Base-by-base conservation (phyloP, 2,888 invertebrate species). In the Octonoba sinensis region DNA sequence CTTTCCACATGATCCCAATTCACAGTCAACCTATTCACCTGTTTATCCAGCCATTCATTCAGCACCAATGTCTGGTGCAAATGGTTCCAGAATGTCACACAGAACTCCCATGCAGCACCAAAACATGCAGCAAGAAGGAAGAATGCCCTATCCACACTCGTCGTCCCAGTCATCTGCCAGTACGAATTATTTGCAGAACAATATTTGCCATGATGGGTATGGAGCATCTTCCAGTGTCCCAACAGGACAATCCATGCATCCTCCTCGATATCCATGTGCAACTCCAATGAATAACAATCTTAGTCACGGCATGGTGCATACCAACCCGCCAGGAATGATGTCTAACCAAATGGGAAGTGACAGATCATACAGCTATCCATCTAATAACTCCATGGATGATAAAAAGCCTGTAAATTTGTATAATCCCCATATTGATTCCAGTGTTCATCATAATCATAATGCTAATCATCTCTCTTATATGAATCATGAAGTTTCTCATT, bases 331-430 rank as follows among this genome's bases (percentile, higher is more conserved):
- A 6, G n/a, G 62, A 24, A 44, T 79, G 59, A 65, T 60, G 59
- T 47, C 59, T 11, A 72, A 73, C 54, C 71, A 70, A 2, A 36
- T 71, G 22, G 66, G 46, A 20, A 20, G 13, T 15, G 67, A 79
- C 20, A 64, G 18, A 27, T 36, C 64, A 3, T 82, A 56, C 65
- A 56, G 51, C 36, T 81, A 46, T 59, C 20, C 47, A 44, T 46
- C 81, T 18, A 18, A 47, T n/a, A 59, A 72, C 27, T 13, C 74
- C 12, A 69, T 57, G 20, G 74, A 82, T 65, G 69, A 75, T 18
- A 82, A 70, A 51, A 70, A 64, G 22, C 27, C 81, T 12, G 51
- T 70, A 13, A 70, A 82, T 15, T 57, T 82, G 51, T 82, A 69
- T 44, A 82, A 75, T 51, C 54, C 70, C 20, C 65, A 65, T 49